Conservation (phyloP, 2,888 invertebrate species). For the Ectemnius cavifrons region DNA sequence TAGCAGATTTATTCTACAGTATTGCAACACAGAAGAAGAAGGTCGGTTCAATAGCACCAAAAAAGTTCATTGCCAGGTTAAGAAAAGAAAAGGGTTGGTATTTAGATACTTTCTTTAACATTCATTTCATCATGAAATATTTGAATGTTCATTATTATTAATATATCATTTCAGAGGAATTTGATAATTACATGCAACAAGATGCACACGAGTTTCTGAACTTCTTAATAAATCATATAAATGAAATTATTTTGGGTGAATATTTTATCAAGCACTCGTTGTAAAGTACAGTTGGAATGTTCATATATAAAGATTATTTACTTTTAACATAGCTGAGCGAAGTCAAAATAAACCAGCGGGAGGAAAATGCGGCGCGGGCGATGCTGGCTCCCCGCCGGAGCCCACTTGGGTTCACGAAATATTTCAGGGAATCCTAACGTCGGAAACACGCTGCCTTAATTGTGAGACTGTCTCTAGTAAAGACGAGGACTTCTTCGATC, state of each 20-base stretch:
- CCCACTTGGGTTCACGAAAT: constrained; percentile 99
- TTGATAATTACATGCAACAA: constrained; percentile 99
- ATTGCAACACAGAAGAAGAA: constrained; percentile 99
- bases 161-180: constrained; percentile 88
- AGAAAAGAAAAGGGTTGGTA: constrained; percentile 97
- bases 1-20: constrained; percentile 99
- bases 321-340: constrained; percentile 82
- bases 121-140: neutral
- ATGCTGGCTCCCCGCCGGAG: constrained; percentile 84
- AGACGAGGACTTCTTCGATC: constrained; percentile 99
- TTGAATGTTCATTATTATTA: neutral
- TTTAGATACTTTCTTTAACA: constrained; percentile 16
- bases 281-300: neutral
- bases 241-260: constrained; percentile 97
- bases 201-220: constrained; percentile 99
- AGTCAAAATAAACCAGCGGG: constrained; percentile 83
- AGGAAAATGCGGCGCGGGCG: constrained; percentile 79
- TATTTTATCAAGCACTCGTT: no score
- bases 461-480: constrained; percentile 99
- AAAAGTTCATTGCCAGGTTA: constrained; percentile 98
- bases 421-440: constrained; percentile 99
- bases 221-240: constrained; percentile 98
- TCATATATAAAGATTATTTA: neutral
- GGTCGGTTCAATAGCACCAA: constrained; percentile 99
- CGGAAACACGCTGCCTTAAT: constrained; percentile 99